Evolutionary conservation across 1,140 invertebrate genomes (phyloP).

Genomic region (Dysdera silvatica): DNA sequence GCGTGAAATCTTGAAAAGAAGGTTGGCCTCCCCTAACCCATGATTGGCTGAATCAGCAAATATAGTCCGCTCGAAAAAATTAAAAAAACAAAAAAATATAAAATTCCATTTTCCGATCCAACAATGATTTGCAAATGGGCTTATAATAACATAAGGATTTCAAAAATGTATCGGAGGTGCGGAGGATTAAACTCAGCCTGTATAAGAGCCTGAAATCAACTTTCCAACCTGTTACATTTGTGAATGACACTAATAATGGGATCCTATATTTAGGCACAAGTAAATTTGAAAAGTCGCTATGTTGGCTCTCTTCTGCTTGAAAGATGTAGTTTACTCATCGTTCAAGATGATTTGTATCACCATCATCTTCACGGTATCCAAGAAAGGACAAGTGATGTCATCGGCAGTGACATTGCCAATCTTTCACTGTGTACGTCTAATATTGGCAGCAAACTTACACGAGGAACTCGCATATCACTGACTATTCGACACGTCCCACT

Average conservation of each 20-base stretch:
- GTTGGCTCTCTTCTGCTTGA: conserved; percentile 64
- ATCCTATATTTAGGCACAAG: not conserved
- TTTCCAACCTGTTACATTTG: too few relatives aligned
- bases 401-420: conserved; percentile 62
- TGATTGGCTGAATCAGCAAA: too few relatives aligned
- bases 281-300: conserved; percentile 40
- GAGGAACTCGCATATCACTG: conserved; percentile 72
- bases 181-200: too few relatives aligned
- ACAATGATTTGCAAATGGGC: too few relatives aligned
- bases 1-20: too few relatives aligned
- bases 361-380: conserved; percentile 83
- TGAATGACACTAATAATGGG: not conserved
- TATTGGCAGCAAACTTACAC: conserved; percentile 52
- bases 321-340: conserved; percentile 74
- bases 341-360: conserved; percentile 74
- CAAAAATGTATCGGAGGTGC: too few relatives aligned
- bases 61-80: too few relatives aligned
- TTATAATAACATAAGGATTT: too few relatives aligned
- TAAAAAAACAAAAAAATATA: too few relatives aligned
- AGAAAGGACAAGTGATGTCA: conserved; percentile 60
- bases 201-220: too few relatives aligned
- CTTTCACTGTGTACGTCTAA: conserved; percentile 51
- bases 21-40: too few relatives aligned
- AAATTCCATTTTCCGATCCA: too few relatives aligned
- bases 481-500: conserved; percentile 92